A percentile compares a stretch with the other conserved stretches of the same genome.
Conservation (phyloP, 2,888 invertebrate genomes). For the Tipula helvola region DNA sequence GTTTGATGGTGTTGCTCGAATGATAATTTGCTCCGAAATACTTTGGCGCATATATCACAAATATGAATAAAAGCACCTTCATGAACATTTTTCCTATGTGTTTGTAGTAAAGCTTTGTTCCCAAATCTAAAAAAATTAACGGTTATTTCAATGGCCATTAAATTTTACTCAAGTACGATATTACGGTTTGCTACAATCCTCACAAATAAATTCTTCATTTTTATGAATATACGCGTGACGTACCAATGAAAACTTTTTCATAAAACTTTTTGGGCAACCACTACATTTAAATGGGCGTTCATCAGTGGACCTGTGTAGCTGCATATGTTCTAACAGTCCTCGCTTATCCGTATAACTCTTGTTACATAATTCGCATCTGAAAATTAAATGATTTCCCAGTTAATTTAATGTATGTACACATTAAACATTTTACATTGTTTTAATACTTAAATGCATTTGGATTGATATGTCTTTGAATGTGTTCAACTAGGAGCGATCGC, state of each 20-base stretch:
- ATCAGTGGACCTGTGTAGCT: not conserved
- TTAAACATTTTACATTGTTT: not conserved
- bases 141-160: not conserved
- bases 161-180: not conserved
- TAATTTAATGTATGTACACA: not conserved
- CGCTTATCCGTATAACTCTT: not conserved
- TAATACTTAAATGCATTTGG: slow-evolving; percentile 32
- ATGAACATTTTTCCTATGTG: slow-evolving; percentile 5
- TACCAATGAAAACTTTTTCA: not conserved
- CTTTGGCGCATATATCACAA: slow-evolving; percentile 15
- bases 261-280: not conserved
- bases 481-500: slow-evolving; percentile 29
- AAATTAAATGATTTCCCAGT: not conserved
- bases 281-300: not conserved
- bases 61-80: slow-evolving; percentile 8
- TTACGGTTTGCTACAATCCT: not conserved
- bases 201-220: not conserved
- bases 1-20: slow-evolving; percentile 12
- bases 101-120: not conserved
- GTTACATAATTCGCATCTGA: not conserved
- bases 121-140: not conserved
- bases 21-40: slow-evolving; percentile 6
- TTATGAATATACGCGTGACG: not conserved
- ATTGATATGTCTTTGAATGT: slow-evolving; percentile 30
- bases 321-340: not conserved